Conservation (phyloP, 2,113 vertebrate species). For the Tapirus terrestris region DNA sequence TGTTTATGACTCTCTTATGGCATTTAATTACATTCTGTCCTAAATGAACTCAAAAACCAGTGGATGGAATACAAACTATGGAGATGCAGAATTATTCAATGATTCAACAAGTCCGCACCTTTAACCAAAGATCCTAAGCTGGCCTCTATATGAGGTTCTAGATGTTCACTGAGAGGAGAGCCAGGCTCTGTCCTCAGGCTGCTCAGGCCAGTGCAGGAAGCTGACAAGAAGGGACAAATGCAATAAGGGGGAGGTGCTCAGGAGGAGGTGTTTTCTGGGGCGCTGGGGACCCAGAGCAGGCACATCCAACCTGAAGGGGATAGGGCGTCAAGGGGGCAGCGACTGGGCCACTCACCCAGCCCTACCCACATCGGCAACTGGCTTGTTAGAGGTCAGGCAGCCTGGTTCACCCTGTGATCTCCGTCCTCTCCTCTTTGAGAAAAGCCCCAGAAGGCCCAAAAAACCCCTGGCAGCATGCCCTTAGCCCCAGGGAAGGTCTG, state of each 20-base stretch:
- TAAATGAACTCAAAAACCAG: background rate
- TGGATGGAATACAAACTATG: background rate
- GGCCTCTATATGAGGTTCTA: background rate
- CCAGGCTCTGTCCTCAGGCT: background rate
- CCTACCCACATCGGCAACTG: rapidly evolving
- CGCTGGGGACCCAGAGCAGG: background rate
- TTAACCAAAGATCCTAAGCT: background rate
- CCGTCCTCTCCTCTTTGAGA: background rate
- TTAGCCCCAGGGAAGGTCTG: background rate
- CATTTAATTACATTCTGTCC: background rate
- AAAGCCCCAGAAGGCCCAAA: background rate
- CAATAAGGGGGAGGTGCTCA: background rate
- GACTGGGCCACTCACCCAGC: background rate
- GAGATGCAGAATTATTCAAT: background rate
- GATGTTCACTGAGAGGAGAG: background rate
- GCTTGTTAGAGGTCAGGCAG: too few species aligned
- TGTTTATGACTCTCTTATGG: background rate
- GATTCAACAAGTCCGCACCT: background rate
- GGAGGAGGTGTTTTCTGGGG: background rate
- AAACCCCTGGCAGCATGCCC: background rate
- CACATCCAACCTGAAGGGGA: rapidly evolving
- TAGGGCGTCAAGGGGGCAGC: background rate
- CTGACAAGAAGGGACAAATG: background rate
- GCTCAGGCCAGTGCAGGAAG: background rate
- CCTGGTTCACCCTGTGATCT: too few species aligned